These are phyloP conservation scores for Zapus hudsonius DNA, from an alignment of 2,113 vertebrate species.

Conservation along the genomic window DNA sequence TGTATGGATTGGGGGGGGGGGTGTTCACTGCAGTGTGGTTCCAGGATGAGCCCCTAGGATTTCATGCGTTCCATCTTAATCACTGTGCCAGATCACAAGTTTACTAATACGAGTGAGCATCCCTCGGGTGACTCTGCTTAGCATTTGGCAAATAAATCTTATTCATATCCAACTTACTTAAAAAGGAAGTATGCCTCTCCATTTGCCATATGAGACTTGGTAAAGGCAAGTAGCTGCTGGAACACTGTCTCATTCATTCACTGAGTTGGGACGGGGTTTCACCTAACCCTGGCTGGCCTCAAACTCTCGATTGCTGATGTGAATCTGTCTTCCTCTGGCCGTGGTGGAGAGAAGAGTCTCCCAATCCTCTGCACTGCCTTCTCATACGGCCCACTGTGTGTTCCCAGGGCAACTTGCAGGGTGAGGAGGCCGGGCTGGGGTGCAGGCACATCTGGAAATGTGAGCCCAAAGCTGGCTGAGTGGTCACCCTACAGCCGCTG, in stretches of 20 bases:
- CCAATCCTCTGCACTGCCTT: background rate
- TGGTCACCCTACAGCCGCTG: background rate
- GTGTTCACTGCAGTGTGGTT: background rate
- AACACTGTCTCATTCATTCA: background rate
- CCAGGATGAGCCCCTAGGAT: background rate
- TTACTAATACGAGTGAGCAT: background rate
- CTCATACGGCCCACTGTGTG: background rate
- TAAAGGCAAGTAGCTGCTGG: background rate
- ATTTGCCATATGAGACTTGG: slow-evolving; percentile 1
- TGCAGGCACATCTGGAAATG: no score
- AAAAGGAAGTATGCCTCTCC: background rate
- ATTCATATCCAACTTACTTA: background rate
- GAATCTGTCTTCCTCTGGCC: background rate
- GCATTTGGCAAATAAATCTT: background rate
- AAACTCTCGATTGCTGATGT: background rate
- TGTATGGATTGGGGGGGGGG: background rate
- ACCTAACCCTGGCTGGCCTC: background rate
- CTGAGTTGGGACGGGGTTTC: background rate
- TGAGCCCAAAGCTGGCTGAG: background rate
- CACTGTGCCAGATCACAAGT: background rate
- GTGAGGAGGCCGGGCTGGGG: no score
- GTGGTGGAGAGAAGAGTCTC: accelerated
- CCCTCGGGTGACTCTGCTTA: slow-evolving; percentile 7
- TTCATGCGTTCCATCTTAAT: slow-evolving; percentile 10
- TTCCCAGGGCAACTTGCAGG: background rate